Percentiles rank a stretch among this genome's conserved stretches.
phyloP scores from a whole-genome alignment of 2,888 invertebrate genomes.

The Labia minor region DNA sequence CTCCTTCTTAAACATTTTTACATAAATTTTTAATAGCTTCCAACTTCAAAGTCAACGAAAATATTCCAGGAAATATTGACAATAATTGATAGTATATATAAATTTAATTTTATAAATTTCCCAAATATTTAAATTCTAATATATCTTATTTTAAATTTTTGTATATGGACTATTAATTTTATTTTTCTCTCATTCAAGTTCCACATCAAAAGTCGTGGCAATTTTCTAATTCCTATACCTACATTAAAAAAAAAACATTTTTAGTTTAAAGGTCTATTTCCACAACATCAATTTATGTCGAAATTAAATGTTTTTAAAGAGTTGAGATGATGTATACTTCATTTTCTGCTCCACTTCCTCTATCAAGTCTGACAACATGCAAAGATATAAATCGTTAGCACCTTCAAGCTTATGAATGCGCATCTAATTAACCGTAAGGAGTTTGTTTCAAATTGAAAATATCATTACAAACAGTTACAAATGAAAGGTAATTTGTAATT shows the following conservation, averaged over 20 bases:
- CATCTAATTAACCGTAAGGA: neutral
- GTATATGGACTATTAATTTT: too few species aligned
- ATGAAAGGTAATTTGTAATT: neutral
- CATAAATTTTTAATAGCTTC: too few species aligned
- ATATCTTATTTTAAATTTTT: too few species aligned
- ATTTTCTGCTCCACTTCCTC: slow-evolving; percentile 13
- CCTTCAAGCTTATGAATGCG: neutral
- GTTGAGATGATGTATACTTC: neutral
- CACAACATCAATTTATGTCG: neutral
- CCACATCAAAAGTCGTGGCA: too few species aligned
- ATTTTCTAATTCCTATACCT: too few species aligned
- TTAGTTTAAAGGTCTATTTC: neutral
- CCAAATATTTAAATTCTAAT: too few species aligned
- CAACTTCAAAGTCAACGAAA: too few species aligned
- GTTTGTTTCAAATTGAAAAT: neutral
- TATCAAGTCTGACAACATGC: slow-evolving; percentile 13
- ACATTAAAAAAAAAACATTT: neutral
- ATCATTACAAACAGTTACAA: slow-evolving; percentile 13
- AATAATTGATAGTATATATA: too few species aligned
- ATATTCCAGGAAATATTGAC: too few species aligned
- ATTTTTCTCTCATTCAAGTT: too few species aligned
- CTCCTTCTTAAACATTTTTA: too few species aligned
- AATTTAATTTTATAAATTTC: too few species aligned
- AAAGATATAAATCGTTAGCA: slow-evolving; percentile 6
- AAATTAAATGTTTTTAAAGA: neutral